These are phyloP conservation scores for Heteromurus nitidus DNA, from an alignment of 2,888 invertebrate species.

Conservation along the genomic window DNA sequence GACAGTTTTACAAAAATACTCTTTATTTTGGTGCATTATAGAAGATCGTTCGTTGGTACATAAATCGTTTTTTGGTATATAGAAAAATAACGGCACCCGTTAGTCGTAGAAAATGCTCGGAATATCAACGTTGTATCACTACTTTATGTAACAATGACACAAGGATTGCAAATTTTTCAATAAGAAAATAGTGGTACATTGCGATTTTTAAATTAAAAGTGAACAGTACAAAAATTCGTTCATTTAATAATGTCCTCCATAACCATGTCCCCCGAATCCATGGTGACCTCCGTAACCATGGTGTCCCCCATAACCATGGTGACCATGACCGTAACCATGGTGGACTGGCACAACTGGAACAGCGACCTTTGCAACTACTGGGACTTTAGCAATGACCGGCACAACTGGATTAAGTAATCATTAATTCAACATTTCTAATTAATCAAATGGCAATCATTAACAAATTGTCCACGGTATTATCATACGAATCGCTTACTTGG, in stretches of 20 bases:
- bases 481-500: slow-evolving; percentile 57
- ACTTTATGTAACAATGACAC: not conserved
- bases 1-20: no score
- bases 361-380: slow-evolving; percentile 67
- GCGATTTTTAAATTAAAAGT: not conserved
- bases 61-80: no score
- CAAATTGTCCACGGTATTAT: not conserved
- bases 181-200: not conserved
- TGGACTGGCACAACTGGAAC: slow-evolving; percentile 61
- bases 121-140: no score
- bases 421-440: not conserved
- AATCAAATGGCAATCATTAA: not conserved
- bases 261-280: slow-evolving; percentile 16
- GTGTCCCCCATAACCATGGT: slow-evolving; percentile 37
- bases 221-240: not conserved
- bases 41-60: no score
- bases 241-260: slow-evolving; percentile 26
- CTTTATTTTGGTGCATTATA: no score
- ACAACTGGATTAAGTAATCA: slow-evolving; percentile 56
- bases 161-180: not conserved
- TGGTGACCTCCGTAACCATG: slow-evolving; percentile 48
- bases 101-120: no score
- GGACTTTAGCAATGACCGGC: slow-evolving; percentile 70
- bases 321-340: slow-evolving; percentile 56
- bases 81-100: not conserved